These are phyloP conservation scores for Melipona quadrifasciata DNA, from an alignment of 1,140 invertebrate species.

Conservation along the genomic window DNA sequence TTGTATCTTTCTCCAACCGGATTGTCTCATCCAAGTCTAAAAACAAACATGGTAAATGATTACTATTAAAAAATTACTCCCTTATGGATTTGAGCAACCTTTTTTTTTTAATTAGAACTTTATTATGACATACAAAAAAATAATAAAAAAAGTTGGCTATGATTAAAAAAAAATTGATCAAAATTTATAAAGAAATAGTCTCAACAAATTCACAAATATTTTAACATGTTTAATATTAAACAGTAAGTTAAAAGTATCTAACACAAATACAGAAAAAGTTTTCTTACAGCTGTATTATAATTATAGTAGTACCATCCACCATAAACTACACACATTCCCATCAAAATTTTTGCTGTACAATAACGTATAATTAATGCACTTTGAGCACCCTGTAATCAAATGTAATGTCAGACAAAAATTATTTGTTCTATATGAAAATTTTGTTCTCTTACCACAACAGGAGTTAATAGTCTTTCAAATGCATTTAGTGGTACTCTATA, in stretches of 20 bases:
- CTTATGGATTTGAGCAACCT: too few species aligned
- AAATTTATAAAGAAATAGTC: too few species aligned
- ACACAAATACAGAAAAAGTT: neutral
- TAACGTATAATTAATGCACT: conserved; percentile 83
- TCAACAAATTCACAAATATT: conserved; percentile 7
- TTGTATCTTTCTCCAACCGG: conserved; percentile 85
- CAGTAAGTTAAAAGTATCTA: neutral
- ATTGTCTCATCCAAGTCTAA: conserved; percentile 87
- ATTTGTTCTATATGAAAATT: neutral
- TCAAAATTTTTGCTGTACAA: conserved; percentile 84
- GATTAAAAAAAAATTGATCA: too few species aligned
- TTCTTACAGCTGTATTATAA: conserved; percentile 87
- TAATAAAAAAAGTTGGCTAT: too few species aligned
- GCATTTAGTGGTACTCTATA: conserved; percentile 88
- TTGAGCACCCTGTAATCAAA: conserved; percentile 82
- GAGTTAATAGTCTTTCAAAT: conserved; percentile 82
- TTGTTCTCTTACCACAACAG: conserved; percentile 83
- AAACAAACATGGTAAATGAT: neutral
- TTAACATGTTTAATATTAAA: neutral
- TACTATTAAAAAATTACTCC: neutral
- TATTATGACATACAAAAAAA: too few species aligned
- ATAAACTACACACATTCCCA: conserved; percentile 82
- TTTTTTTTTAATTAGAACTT: too few species aligned
- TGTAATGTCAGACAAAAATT: neutral
- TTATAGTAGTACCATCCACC: conserved; percentile 88